Evolutionary conservation across 37 sponge, comb jelly and placozoan genomes (phyloP).

Genomic region (Cliona cf. orientalis): DNA sequence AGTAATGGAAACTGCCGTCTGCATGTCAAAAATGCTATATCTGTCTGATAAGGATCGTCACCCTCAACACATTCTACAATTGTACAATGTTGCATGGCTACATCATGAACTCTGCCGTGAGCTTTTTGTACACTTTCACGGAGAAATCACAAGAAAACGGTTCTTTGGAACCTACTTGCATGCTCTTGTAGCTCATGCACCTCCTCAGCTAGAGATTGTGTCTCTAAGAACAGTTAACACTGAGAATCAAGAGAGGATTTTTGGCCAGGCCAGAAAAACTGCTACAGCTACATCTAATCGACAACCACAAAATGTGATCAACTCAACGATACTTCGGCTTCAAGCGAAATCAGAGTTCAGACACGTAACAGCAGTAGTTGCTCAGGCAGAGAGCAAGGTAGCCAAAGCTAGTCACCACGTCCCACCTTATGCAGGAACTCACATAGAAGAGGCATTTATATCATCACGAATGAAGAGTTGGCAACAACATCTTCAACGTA

Average conservation of each 20-base stretch:
- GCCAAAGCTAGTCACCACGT: background rate
- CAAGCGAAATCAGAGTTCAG: constrained; percentile 2
- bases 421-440: background rate
- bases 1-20: background rate
- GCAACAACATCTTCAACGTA: background rate
- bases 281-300: background rate
- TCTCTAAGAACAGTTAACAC: constrained; percentile 14
- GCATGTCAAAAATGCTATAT: constrained; percentile 22
- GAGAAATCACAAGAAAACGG: background rate
- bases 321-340: background rate
- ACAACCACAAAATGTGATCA: constrained; percentile 15
- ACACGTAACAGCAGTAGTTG: background rate
- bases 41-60: background rate
- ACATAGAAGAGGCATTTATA: background rate
- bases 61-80: constrained; percentile 11
- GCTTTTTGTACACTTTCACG: background rate
- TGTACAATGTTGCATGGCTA: constrained; percentile 31
- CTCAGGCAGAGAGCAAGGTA: background rate
- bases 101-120: constrained; percentile 12
- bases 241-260: constrained; percentile 2
- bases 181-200: constrained; percentile 26
- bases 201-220: constrained; percentile 4
- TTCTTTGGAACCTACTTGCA: constrained; percentile 25
- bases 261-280: constrained; percentile 1
- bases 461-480: constrained; percentile 3